A percentile compares a stretch with the other conserved stretches of the same genome.
phyloP scores from a whole-genome alignment of 2,113 vertebrate genomes.

The Cottus gobio region DNA sequence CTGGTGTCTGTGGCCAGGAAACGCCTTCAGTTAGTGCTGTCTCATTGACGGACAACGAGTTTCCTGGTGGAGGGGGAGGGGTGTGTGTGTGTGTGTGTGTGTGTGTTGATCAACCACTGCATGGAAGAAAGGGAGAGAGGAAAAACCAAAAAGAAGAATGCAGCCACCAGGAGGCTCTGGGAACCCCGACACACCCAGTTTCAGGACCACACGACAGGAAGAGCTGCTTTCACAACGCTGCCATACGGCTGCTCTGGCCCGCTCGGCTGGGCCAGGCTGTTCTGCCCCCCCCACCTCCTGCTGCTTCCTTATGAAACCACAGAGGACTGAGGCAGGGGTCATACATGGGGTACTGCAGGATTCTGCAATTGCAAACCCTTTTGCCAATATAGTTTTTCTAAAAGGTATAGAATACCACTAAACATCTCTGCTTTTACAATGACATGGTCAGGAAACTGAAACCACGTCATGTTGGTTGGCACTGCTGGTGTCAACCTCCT shows the following conservation, averaged over 20 bases:
- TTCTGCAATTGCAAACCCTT: not conserved
- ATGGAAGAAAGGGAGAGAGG: constrained; percentile 42
- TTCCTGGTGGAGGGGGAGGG: constrained; percentile 68
- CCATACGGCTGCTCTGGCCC: constrained; percentile 28
- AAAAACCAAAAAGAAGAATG: constrained; percentile 34
- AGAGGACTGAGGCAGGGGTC: constrained; percentile 21
- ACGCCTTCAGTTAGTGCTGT: constrained; percentile 81
- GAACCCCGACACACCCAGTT: constrained; percentile 59
- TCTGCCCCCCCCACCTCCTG: not conserved
- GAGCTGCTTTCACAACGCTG: constrained; percentile 78
- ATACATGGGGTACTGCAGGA: not conserved
- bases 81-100: constrained; percentile 13
- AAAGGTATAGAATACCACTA: not conserved
- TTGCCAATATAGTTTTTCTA: not conserved
- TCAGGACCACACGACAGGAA: constrained; percentile 76
- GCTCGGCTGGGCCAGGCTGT: constrained; percentile 35
- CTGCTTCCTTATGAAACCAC: constrained; percentile 36
- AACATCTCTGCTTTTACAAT: not conserved
- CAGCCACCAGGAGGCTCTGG: constrained; percentile 63
- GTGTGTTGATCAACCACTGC: constrained; percentile 48
- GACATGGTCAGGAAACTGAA: not conserved
- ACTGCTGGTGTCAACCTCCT: constrained; percentile 9
- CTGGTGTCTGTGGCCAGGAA: constrained; percentile 68
- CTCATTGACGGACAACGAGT: constrained; percentile 79
- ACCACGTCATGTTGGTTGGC: not conserved